Percentiles rank a stretch among this genome's conserved stretches.
phyloP scores from a whole-genome alignment of 2,113 vertebrate genomes.

The Epinephelus fuscoguttatus region DNA sequence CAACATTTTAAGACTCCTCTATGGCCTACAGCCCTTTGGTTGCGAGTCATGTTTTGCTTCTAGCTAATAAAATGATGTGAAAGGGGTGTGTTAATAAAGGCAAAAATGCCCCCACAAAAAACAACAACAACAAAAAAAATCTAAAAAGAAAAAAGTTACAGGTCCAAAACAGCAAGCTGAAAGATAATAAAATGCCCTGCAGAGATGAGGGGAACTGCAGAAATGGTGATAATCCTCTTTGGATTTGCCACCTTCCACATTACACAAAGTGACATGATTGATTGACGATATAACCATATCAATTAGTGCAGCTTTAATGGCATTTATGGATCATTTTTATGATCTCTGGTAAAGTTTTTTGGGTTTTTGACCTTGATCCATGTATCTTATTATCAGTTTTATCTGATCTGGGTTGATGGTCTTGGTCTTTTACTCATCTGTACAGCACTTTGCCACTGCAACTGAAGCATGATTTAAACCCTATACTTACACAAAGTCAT shows the following conservation, averaged over 20 bases:
- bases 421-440: background rate
- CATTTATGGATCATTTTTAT: slow-evolving; percentile 3
- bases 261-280: background rate
- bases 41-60: too few species aligned
- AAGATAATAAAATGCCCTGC: background rate
- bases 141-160: too few species aligned
- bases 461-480: background rate
- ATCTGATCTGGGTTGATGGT: background rate
- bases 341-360: background rate
- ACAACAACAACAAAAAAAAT: too few species aligned
- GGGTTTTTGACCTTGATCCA: background rate
- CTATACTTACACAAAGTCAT: background rate
- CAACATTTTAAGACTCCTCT: too few species aligned
- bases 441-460: background rate
- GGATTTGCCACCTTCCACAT: background rate
- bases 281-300: background rate
- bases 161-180: too few species aligned
- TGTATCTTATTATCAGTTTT: background rate
- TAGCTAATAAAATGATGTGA: too few species aligned
- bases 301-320: background rate
- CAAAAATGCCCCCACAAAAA: too few species aligned
- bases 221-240: background rate
- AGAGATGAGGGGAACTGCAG: background rate
- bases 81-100: too few species aligned
- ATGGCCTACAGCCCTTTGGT: too few species aligned